Conservation (phyloP, 2,888 invertebrate species). For the Polia nebulosa region DNA sequence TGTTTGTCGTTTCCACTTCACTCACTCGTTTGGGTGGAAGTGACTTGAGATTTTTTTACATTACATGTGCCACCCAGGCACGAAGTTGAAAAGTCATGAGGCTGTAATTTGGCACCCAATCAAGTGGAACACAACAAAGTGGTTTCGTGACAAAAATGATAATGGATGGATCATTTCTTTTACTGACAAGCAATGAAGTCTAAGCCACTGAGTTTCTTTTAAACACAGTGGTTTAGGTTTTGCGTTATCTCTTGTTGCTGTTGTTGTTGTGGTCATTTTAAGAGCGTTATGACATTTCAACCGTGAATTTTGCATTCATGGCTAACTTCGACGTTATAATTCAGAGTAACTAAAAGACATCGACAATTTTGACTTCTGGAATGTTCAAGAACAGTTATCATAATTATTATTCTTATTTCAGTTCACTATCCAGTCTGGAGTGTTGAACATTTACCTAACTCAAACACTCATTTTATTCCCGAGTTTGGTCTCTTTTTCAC, state of each 20-base stretch:
- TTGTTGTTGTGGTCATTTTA: too few relatives aligned
- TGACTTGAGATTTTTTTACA: not conserved
- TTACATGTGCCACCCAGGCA: not conserved
- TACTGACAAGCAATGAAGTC: too few relatives aligned
- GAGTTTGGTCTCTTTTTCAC: slow-evolving; percentile 2
- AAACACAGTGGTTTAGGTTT: too few relatives aligned
- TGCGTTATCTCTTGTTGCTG: too few relatives aligned
- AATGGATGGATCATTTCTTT: not conserved
- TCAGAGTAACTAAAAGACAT: not conserved
- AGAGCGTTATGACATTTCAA: too few relatives aligned
- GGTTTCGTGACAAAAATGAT: not conserved
- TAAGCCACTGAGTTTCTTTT: not conserved
- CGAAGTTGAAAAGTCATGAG: slow-evolving; percentile 26
- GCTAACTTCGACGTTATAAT: too few relatives aligned
- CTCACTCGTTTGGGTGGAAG: not conserved
- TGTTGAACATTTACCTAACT: slow-evolving; percentile 1
- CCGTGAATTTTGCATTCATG: too few relatives aligned
- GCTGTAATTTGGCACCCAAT: not conserved
- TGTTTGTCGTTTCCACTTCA: not conserved
- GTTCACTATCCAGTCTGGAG: not conserved
- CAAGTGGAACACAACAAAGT: not conserved
- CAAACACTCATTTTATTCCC: slow-evolving; percentile 23
- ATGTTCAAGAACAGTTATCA: not conserved
- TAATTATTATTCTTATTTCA: not conserved
- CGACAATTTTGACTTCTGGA: not conserved